Evolutionary conservation across 2,888 invertebrate genomes (phyloP).

Genomic region (Cancer borealis): DNA sequence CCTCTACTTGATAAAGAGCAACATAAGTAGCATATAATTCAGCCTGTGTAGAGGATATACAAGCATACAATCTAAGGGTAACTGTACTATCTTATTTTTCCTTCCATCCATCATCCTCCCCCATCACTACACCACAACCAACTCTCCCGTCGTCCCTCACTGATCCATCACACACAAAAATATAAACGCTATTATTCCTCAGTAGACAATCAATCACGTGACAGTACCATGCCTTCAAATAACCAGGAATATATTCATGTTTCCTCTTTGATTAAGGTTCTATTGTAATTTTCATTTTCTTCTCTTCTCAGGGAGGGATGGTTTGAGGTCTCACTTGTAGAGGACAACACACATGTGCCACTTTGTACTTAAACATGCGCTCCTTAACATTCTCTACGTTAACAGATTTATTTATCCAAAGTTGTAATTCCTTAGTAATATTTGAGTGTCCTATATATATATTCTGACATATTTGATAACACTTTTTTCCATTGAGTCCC

Average conservation of each 20-base stretch:
- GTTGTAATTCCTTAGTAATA: not conserved
- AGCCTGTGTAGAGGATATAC: not conserved
- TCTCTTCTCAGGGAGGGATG: not conserved
- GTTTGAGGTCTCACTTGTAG: not conserved
- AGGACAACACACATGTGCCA: not conserved
- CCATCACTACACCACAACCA: not conserved
- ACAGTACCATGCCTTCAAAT: not conserved
- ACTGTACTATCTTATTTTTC: not conserved
- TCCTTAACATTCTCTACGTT: not conserved
- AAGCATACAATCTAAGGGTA: not conserved
- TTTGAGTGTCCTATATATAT: not conserved
- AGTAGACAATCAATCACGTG: not conserved
- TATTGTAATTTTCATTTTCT: not conserved
- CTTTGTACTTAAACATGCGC: not conserved
- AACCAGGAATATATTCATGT: not conserved
- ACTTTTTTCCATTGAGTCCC: not conserved
- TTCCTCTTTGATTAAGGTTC: not conserved
- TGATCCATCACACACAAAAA: not conserved
- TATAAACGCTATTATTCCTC: not conserved
- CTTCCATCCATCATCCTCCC: too few relatives aligned
- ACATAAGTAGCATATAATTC: not conserved
- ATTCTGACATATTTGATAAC: not conserved
- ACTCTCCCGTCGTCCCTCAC: not conserved
- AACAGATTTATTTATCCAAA: not conserved
- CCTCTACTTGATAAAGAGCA: not conserved